Percentiles rank a stretch among this genome's conserved stretches.
Conservation (phyloP, 2,888 invertebrate genomes). For the Epistrophe grossulariae region DNA sequence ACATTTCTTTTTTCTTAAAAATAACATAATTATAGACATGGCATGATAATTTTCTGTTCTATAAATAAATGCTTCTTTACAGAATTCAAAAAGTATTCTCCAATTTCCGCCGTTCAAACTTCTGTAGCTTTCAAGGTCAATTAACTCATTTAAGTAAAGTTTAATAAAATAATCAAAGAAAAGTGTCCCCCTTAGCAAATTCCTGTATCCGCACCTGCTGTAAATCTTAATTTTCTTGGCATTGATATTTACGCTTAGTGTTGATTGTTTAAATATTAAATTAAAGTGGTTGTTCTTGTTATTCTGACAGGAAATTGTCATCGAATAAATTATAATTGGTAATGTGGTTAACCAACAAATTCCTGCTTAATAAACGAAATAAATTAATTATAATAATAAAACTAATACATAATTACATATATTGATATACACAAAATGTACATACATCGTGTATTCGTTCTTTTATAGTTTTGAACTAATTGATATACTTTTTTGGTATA, state of each 20-base stretch:
- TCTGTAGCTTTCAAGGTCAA: too few relatives aligned
- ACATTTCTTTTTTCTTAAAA: too few relatives aligned
- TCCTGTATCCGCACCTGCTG: too few relatives aligned
- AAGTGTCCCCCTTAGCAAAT: too few relatives aligned
- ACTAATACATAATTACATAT: neutral
- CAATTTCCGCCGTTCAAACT: too few relatives aligned
- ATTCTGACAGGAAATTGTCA: neutral
- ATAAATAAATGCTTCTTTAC: too few relatives aligned
- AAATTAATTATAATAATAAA: constrained; percentile 2
- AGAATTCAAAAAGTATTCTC: too few relatives aligned
- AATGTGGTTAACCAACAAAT: neutral
- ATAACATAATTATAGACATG: too few relatives aligned
- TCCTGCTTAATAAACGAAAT: neutral
- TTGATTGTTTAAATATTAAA: neutral
- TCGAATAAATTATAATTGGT: neutral
- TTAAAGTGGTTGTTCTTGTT: neutral
- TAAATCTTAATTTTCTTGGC: neutral
- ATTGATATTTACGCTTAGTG: neutral
- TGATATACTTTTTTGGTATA: neutral
- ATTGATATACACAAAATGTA: too few relatives aligned
- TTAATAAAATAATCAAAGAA: too few relatives aligned
- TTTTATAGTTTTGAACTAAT: neutral
- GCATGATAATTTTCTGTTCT: too few relatives aligned
- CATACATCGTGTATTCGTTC: neutral
- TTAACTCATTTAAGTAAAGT: too few relatives aligned